A percentile compares a stretch with the other conserved stretches of the same genome.
phyloP scores from a whole-genome alignment of 2,113 vertebrate species.

The Delphinapterus leucas region DNA sequence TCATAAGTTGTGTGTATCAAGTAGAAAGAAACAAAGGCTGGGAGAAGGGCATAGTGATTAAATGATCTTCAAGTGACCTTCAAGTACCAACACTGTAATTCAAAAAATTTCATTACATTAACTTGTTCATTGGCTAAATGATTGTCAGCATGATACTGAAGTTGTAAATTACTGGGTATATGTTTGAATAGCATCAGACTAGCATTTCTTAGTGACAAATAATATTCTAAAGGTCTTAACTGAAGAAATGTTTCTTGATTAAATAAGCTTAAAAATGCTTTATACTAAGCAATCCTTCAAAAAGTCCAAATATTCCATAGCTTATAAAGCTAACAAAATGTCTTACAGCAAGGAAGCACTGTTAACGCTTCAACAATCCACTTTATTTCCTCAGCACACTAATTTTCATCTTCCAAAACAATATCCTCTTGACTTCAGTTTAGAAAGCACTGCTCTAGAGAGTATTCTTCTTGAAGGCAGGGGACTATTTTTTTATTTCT shows the following conservation, averaged over 20 bases:
- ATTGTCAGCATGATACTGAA: background rate
- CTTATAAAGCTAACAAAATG: background rate
- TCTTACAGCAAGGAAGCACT: background rate
- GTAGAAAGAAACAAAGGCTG: background rate
- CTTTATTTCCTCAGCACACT: background rate
- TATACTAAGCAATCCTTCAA: background rate
- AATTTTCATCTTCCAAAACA: background rate
- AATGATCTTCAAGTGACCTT: background rate
- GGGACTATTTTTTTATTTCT: background rate
- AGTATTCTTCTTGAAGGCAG: background rate
- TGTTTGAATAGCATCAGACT: background rate
- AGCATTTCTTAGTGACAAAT: background rate
- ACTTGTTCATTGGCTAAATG: background rate
- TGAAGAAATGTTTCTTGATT: background rate
- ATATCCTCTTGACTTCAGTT: background rate
- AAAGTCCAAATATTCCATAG: background rate
- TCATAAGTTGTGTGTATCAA: background rate
- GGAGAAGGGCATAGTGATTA: background rate
- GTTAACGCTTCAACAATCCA: background rate
- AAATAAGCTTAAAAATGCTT: conserved; percentile 1
- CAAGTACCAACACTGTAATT: background rate
- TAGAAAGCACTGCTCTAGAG: background rate
- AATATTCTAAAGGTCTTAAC: background rate
- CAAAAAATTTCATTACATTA: background rate
- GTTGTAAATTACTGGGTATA: background rate